Evolutionary conservation across 53 echinoderm and acorn worm genomes (phyloP), one percentile per base, ranked within the genome.

Genomic region (Antedon mediterranea): DNA sequence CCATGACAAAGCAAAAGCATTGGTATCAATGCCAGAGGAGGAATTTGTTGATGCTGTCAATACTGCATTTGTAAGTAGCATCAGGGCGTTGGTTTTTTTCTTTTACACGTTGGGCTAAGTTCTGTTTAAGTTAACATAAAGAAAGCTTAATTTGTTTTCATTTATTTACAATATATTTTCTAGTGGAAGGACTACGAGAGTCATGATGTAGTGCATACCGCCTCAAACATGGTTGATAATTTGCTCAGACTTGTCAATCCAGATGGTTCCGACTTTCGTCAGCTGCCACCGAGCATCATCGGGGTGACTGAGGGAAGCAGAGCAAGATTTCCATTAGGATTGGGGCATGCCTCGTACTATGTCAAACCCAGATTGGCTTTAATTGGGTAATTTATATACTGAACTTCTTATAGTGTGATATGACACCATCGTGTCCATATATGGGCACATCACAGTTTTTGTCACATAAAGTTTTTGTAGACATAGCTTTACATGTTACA

Each of bases 11-110:
- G 89, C 92, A 32, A 88, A 98, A 79, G 78, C 79, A 3, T 80
- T 98, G 28, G 33, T 92, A 30, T 73, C 71, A 11, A 86, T 98
- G 88, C 71, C 77, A 4, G 98, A 90, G 29, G 88, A 92, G 43
- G 88, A 98, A 71, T 98, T 98, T 88, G 88, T 90, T 29, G 98
- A 98, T 74, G 98, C 90, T 57, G 85, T 98, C 71, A 98, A 98
- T 85, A 82, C 90, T 90, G 98, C 98, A 4, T 98, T 98, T 84
- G 98, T 98, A 83, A 92, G 98, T 85, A 7, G 6, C 77, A 43
- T 0, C 20, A 28, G 13, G 43, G 7, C 71, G 11, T 9, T 23
- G 31, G 31, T 28, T 26, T 18, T 73, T 30, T 30, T 31, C 76
- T 31, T 30, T 76, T 11, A 32, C 15, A 18, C 30, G 13, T 37